Percentiles rank a stretch among this genome's conserved stretches.
Conservation (phyloP, 2,888 invertebrate species). For the Camptogramma bilineatum region DNA sequence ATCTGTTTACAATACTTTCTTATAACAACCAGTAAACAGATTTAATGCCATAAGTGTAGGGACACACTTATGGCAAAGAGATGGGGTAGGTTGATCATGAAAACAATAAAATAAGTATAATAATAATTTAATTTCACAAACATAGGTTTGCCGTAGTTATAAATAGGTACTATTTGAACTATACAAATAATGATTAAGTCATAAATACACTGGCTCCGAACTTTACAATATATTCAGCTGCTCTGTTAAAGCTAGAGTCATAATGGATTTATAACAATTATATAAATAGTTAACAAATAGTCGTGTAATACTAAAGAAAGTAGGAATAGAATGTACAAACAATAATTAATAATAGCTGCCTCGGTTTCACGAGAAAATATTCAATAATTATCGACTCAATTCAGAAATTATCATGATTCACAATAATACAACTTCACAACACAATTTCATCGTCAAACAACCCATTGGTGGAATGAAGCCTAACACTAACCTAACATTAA, state of each 20-base stretch:
- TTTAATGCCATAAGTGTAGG: too few species aligned
- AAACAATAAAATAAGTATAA: constrained; percentile 47
- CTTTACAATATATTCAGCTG: constrained; percentile 81
- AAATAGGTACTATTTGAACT: constrained; percentile 82
- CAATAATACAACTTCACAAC: constrained; percentile 51
- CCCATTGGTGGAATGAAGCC: constrained; percentile 72
- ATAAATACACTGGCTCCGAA: constrained; percentile 84
- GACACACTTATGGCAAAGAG: too few species aligned
- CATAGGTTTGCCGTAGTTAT: constrained; percentile 76
- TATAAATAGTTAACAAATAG: constrained; percentile 85
- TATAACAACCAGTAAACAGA: too few species aligned
- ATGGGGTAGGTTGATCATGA: constrained; percentile 10
- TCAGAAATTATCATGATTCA: constrained; percentile 46
- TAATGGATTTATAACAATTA: constrained; percentile 79
- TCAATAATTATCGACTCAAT: constrained; percentile 40
- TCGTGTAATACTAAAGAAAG: constrained; percentile 75
- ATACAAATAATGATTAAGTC: constrained; percentile 84
- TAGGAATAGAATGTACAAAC: constrained; percentile 78
- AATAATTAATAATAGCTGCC: constrained; percentile 57
- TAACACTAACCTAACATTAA: constrained; percentile 70
- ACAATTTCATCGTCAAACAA: constrained; percentile 63
- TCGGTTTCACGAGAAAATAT: constrained; percentile 52
- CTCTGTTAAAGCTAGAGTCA: constrained; percentile 80
- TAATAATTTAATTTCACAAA: constrained; percentile 84
- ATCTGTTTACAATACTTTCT: too few species aligned